Base-by-base conservation (phyloP, 2,797 vertebrate species). In the Moxostoma hubbsi region DNA sequence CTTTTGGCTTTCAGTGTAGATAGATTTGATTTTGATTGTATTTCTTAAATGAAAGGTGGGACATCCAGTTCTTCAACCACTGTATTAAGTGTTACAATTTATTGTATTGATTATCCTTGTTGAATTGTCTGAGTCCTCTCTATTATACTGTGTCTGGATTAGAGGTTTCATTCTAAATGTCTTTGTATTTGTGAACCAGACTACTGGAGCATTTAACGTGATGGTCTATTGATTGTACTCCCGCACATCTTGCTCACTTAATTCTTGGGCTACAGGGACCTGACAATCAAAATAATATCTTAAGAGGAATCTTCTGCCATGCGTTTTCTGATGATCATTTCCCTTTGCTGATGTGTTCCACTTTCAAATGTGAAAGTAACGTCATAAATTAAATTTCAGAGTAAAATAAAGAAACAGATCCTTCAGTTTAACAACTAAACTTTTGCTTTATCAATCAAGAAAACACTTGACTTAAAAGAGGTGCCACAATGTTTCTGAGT, bases 221-320 rank as follows among this genome's bases (percentile, higher is more conserved):
- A 10, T 5, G 1, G 13, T 66, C 45, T 45, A 79, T 18, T 36
- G 43, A 64, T 24, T 15, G 59, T 63, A 58, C 45, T 36, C 2
- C 36, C 4, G 36, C 4, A 36, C 36, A 36, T 36, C 36, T 36
- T 36, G 36, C 36, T 36, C 36, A 36, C 36, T 4, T 36, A 4
- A 45, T 73, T 43, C 69, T 62, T 8, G 74, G 1, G 36, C 43
- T 83, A 73, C 4, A 66, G 77, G 54, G 50, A 7, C 9, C 53
- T 53, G 43, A 80, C 73, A 85, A 83, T 87, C 82, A 85, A 85
- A 87, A 84, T 72, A 7, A 78, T 82, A 85, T 85, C 73, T 82
- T 63, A 75, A 15, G 36, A 86, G 66, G 75, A 58, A 68, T 45
- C 62, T 46, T 79, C 58, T 71, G 65, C 67, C 66, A 18, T 12